Evolutionary conservation across 2,113 vertebrate species (phyloP), one percentile per base, ranked within the genome.

Genomic region (Alaudala cheleensis): DNA sequence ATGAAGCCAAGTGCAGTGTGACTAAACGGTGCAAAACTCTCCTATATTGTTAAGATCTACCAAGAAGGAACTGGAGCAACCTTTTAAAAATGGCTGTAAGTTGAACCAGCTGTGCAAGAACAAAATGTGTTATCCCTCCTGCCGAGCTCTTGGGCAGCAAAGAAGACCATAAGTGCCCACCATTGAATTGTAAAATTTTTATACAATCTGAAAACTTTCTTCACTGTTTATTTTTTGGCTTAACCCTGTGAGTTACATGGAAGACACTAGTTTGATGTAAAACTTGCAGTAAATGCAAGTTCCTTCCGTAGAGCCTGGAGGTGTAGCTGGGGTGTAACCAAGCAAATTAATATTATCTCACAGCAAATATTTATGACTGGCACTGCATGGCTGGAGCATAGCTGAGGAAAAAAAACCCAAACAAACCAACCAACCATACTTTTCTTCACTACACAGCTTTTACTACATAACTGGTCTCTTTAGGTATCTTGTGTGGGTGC

Each of bases 331-430:
- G 44, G 26, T 5, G 6, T 69, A 80, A 76, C 45, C 10, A 37
- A 62, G 33, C 34, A 83, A 49, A 53, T 83, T 21, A 16, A 9
- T 62, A 12, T 47, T 83, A 64, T 57, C 73, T 85, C 54, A 26
- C 62, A 85, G 24, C 28, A 66, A 44, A 10, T 72, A 58, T 47
- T 77, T 87, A 29, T 73, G 62, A 45, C 45, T 73, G 42, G 11
- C 14, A 21, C 62, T 72, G 39, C 15, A 17, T 57, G 45, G 66
- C 29, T 60, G 42, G 6, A 71, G 15, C 9, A 4, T 50, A 51
- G 19, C 61, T 87, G 40, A 22, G 29, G 5, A 0, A 51, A 45
- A 53, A 47, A 9, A n/a, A 0, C 0, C 14, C 17, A 23, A 39
- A 10, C 26, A 47, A 56, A n/a, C 28, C 19, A 60, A 5, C 31